Evolutionary conservation across 23 tunicate species (phyloP).

Genomic region (Diplosoma virens): DNA sequence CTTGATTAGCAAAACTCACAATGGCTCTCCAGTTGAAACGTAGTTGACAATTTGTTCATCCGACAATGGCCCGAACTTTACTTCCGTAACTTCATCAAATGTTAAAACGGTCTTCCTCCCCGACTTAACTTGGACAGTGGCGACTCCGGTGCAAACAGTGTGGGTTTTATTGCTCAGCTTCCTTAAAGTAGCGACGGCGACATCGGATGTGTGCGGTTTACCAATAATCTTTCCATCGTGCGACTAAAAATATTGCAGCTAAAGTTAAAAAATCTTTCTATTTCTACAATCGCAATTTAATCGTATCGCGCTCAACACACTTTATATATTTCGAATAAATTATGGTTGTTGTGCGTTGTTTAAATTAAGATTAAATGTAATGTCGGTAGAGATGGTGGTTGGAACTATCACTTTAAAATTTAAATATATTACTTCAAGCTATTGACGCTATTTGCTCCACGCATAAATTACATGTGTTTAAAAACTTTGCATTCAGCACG

Average conservation of each 20-base stretch:
- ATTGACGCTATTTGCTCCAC: too few relatives aligned
- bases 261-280: not conserved
- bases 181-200: slow-evolving; percentile 53
- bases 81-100: slow-evolving; percentile 61
- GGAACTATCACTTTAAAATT: too few relatives aligned
- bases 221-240: slow-evolving; percentile 64
- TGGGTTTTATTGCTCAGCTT: slow-evolving; percentile 50
- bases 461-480: too few relatives aligned
- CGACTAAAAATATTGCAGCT: slow-evolving; percentile 27
- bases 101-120: not conserved
- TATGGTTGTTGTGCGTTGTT: too few relatives aligned
- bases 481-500: too few relatives aligned
- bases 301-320: too few relatives aligned
- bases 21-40: slow-evolving; percentile 77
- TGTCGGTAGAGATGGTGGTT: too few relatives aligned
- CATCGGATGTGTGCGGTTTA: slow-evolving; percentile 69
- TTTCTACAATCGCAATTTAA: too few relatives aligned
- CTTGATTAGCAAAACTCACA: slow-evolving; percentile 71
- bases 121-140: slow-evolving; percentile 30
- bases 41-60: slow-evolving; percentile 51
- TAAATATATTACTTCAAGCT: too few relatives aligned
- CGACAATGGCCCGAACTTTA: slow-evolving; percentile 43
- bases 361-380: too few relatives aligned
- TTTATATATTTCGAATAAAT: too few relatives aligned
- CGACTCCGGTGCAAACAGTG: slow-evolving; percentile 72